These are phyloP conservation scores for Limnephilus rhombicus DNA, from an alignment of 2,888 invertebrate species.

Conservation along the genomic window DNA sequence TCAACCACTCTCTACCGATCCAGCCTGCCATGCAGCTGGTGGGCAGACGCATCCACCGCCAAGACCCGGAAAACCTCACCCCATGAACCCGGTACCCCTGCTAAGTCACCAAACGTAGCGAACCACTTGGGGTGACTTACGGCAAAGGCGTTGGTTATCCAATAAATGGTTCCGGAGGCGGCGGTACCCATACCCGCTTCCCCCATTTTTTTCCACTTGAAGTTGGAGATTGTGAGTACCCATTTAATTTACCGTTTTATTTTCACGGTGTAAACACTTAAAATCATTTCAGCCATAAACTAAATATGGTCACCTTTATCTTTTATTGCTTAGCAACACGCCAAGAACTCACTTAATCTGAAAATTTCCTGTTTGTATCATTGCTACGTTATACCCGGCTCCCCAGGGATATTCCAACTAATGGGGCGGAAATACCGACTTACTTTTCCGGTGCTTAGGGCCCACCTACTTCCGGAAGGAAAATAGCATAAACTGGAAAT, in stretches of 20 bases:
- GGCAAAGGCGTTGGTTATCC: no score
- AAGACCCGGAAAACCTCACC: no score
- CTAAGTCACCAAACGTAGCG: no score
- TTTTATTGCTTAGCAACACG: background rate
- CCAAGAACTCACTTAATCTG: background rate
- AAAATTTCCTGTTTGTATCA: slow-evolving; percentile 17
- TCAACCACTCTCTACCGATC: no score
- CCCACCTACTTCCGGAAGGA: background rate
- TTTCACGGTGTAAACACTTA: background rate
- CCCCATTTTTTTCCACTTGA: no score
- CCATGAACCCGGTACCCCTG: no score
- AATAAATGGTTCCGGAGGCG: no score
- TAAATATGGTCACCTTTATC: background rate
- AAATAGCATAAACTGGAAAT: background rate
- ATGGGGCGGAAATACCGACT: slow-evolving; percentile 28
- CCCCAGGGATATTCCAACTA: slow-evolving; percentile 3
- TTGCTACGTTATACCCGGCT: background rate
- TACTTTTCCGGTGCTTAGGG: slow-evolving; percentile 22
- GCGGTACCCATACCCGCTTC: no score
- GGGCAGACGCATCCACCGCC: no score
- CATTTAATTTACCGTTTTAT: background rate
- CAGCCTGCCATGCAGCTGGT: no score
- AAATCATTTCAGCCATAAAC: background rate
- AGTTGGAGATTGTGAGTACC: no score
- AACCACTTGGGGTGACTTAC: no score